phyloP scores from a whole-genome alignment of 1,140 invertebrate genomes.

The Lepidurus arcticus region DNA sequence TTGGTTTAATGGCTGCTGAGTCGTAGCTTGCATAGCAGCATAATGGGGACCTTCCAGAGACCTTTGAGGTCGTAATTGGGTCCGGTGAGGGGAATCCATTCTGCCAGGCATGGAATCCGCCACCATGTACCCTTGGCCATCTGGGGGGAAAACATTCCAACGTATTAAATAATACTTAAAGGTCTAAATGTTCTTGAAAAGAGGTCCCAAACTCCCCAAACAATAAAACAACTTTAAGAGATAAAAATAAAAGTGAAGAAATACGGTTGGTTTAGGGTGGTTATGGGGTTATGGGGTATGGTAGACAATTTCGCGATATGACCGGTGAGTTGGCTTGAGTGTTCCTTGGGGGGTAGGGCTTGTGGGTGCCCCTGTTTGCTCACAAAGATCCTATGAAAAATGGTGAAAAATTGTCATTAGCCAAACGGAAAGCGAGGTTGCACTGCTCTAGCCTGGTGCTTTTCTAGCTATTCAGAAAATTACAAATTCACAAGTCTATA shows the following conservation, averaged over 20 bases:
- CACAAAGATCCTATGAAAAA: neutral
- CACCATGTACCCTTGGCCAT: neutral
- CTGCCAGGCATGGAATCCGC: neutral
- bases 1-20: neutral
- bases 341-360: neutral
- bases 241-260: neutral
- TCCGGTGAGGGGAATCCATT: neutral
- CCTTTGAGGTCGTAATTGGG: neutral
- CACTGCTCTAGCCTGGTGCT: slow-evolving; percentile 16
- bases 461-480: neutral
- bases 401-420: slow-evolving; percentile 9
- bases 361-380: slow-evolving; percentile 8
- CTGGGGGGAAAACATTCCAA: neutral
- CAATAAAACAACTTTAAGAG: neutral
- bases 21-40: neutral
- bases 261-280: neutral
- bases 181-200: neutral
- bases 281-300: neutral
- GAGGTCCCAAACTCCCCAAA: neutral
- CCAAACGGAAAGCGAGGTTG: slow-evolving; percentile 14
- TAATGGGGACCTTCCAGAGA: neutral
- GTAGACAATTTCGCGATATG: slow-evolving; percentile 9
- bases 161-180: neutral
- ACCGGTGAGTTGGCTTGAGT: slow-evolving; percentile 5
- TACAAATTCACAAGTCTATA: neutral